phyloP scores from a whole-genome alignment of 2,888 invertebrate species.

The Cremastinae sp. region DNA sequence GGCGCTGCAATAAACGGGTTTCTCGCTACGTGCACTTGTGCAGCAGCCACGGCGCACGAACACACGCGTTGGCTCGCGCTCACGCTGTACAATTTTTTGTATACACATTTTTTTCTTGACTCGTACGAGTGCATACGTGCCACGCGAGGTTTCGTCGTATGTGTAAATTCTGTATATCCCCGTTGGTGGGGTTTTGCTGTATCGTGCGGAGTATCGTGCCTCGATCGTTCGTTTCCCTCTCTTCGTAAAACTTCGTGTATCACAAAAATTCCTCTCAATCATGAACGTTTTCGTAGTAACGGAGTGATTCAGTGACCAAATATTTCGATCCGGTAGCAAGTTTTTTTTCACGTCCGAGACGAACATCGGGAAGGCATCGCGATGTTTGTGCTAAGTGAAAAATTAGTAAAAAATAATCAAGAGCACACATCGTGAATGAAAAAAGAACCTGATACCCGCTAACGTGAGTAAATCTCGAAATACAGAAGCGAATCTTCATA shows the following conservation, averaged over 20 bases:
- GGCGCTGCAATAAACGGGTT: slow-evolving; percentile 1
- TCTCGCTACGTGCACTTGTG: slow-evolving; percentile 34
- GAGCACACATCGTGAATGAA: slow-evolving; percentile 60
- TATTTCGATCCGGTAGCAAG: slow-evolving; percentile 57
- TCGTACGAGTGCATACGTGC: not conserved
- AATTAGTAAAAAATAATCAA: slow-evolving; percentile 54
- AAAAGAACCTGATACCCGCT: slow-evolving; percentile 46
- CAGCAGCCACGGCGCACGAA: slow-evolving; percentile 3
- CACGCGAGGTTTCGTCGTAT: not conserved
- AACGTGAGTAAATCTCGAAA: slow-evolving; percentile 34
- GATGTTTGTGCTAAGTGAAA: slow-evolving; percentile 62
- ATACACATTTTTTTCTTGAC: not conserved
- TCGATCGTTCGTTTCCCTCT: not conserved
- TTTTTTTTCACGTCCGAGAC: slow-evolving; percentile 32
- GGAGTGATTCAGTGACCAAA: slow-evolving; percentile 71
- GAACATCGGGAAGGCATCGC: slow-evolving; percentile 37
- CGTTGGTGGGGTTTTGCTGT: not conserved
- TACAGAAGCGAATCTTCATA: slow-evolving; percentile 7
- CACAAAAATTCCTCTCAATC: slow-evolving; percentile 33
- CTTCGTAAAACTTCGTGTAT: not conserved
- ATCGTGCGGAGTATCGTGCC: too few species aligned
- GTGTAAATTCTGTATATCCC: not conserved
- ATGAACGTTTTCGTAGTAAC: slow-evolving; percentile 64
- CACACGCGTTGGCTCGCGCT: slow-evolving; percentile 6
- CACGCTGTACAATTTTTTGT: slow-evolving; percentile 13